These are phyloP conservation scores for Dorcus hopei DNA, from an alignment of 2,888 invertebrate genomes.

Conservation along the genomic window DNA sequence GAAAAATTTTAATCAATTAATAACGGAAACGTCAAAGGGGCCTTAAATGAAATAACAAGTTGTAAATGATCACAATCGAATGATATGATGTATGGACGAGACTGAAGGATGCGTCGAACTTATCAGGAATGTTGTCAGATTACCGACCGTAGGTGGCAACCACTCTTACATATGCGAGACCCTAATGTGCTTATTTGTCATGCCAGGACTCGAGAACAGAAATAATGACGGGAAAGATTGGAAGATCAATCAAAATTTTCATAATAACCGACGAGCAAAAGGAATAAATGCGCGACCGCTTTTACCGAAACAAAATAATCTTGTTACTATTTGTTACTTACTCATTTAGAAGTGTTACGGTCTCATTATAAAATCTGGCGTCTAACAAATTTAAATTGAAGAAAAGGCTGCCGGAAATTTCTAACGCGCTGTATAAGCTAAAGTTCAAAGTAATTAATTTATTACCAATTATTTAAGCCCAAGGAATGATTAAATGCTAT, in stretches of 20 bases:
- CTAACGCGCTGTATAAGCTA: no score
- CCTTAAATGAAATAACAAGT: slow-evolving; percentile 29
- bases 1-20: slow-evolving; percentile 25
- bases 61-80: slow-evolving; percentile 30
- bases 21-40: slow-evolving; percentile 20
- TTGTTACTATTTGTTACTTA: no score
- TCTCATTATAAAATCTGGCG: no score
- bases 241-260: slow-evolving; percentile 35
- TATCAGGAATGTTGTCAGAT: slow-evolving; percentile 43
- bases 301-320: no score
- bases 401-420: no score
- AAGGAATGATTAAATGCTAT: no score
- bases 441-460: no score
- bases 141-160: slow-evolving; percentile 38
- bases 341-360: no score
- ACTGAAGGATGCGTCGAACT: slow-evolving; percentile 40
- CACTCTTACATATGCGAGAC: slow-evolving; percentile 30
- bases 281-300: neutral
- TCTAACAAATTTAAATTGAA: no score
- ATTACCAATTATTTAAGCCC: no score
- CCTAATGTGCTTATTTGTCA: slow-evolving; percentile 39
- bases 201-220: slow-evolving; percentile 28
- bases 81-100: slow-evolving; percentile 35
- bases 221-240: slow-evolving; percentile 34
- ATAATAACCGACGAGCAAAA: slow-evolving; percentile 15